Evolutionary conservation across 2,888 invertebrate genomes (phyloP).

Genomic region (Drosophila anceps): DNA sequence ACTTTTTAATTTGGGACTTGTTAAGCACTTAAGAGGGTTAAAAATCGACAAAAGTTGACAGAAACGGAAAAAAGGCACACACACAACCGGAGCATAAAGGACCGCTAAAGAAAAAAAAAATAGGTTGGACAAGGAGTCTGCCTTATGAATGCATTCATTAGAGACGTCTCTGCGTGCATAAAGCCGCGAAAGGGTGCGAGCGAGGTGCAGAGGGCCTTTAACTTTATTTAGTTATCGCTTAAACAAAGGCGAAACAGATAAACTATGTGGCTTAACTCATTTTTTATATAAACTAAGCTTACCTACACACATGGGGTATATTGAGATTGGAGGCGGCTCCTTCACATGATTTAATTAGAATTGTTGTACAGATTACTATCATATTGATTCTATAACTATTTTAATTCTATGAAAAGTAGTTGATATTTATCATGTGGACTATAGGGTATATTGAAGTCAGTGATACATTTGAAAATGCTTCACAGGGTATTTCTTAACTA

Average conservation of each 20-base stretch:
- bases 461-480: background rate
- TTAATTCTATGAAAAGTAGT: too few species aligned
- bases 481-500: conserved; percentile 30
- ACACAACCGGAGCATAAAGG: conserved; percentile 46
- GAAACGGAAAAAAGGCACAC: conserved; percentile 33
- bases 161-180: conserved; percentile 28
- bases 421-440: background rate
- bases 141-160: conserved; percentile 73
- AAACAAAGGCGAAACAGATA: conserved; percentile 54
- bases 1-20: conserved; percentile 81
- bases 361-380: background rate
- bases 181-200: conserved; percentile 3
- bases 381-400: background rate
- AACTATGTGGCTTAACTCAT: conserved; percentile 40
- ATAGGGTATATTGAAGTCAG: background rate
- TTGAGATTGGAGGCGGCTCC: background rate
- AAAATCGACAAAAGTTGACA: conserved; percentile 78
- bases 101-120: conserved; percentile 40
- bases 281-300: conserved; percentile 8
- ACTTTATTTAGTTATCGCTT: conserved; percentile 76
- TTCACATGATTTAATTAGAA: background rate
- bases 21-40: conserved; percentile 82
- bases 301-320: conserved; percentile 8
- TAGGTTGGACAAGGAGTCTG: conserved; percentile 34
- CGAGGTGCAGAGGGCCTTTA: conserved; percentile 25